Evolutionary conservation across 2,888 invertebrate genomes (phyloP), one percentile per base, ranked within the genome.

Genomic region (Eremobia ochroleuca): DNA sequence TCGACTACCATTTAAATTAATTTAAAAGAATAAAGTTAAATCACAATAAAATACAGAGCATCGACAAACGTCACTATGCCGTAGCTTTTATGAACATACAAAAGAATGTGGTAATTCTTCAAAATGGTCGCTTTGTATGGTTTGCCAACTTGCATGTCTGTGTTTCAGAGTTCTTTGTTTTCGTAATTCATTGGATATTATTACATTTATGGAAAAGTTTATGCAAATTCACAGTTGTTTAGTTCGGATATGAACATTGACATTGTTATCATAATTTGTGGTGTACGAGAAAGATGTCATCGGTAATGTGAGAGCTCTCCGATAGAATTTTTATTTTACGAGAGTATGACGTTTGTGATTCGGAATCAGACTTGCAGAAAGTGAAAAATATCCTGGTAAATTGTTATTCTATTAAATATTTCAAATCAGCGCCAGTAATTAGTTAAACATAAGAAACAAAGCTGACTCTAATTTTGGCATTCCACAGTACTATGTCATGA

Each of bases 71-170:
- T 93, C 93, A 92, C 85, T 92, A 91, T 90, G 90, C 91, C 90
- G 91, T 92, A 92, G 91, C 91, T 91, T 94, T 93, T 93, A 90
- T 85, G 94, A 95, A 95, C 95, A 94, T 94, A 93, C 94, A 94
- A 96, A 97, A 97, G 97, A 97, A 97, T 97, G 97, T 97, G 97
- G 97, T 97, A 97, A 97, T 97, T 97, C 96, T 97, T 96, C 97
- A 98, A 98, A 97, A 98, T 98, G 98, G 98, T 97, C 97, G 97
- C 97, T 97, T 96, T 96, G 97, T 97, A 96, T 96, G 97, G 97
- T 97, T 97, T 97, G 97, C 97, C 97, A 97, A 97, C 97, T 97
- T 97, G 97, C 96, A 96, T 96, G 96, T 96, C 96, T 95, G 95
- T 96, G 96, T 95, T 96, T 94, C 94, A 93, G 91, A 95, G 95